phyloP scores from a whole-genome alignment of 2,797 vertebrate species.

The Gymnopithys bicolor region DNA sequence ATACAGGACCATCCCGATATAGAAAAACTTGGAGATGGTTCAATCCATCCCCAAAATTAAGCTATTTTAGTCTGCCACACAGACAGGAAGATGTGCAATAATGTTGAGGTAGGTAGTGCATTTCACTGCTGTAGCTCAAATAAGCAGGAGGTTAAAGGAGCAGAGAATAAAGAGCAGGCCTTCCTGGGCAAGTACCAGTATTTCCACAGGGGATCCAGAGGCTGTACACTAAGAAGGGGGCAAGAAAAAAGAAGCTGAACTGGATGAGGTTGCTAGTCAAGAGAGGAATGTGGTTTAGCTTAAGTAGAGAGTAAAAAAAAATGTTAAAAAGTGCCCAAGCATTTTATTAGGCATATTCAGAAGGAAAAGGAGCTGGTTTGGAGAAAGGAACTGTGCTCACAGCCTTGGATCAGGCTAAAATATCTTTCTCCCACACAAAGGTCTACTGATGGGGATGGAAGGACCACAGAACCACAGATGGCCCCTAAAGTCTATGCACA shows the following conservation, averaged over 20 bases:
- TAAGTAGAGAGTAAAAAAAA: neutral
- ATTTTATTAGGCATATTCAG: neutral
- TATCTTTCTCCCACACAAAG: neutral
- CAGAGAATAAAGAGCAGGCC: neutral
- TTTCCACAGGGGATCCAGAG: neutral
- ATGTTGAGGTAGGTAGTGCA: neutral
- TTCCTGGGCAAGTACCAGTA: neutral
- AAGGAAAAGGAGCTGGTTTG: neutral
- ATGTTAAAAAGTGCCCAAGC: neutral
- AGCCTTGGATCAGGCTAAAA: neutral
- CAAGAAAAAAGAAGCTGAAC: neutral
- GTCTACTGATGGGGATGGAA: neutral
- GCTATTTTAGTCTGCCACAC: neutral
- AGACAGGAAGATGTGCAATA: neutral
- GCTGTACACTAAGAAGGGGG: neutral
- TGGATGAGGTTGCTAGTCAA: neutral
- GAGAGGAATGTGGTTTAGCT: neutral
- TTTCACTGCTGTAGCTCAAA: neutral
- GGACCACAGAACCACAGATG: neutral
- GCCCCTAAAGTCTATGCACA: neutral
- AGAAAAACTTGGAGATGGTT: neutral
- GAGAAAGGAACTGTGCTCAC: neutral
- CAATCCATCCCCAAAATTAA: neutral
- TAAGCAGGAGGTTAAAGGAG: neutral
- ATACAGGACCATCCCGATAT: neutral